A percentile compares a stretch with the other conserved stretches of the same genome.
phyloP scores from a whole-genome alignment of 30 jellyfish, hydroid and myxozoan species.

The Nemopilema nomurai region DNA sequence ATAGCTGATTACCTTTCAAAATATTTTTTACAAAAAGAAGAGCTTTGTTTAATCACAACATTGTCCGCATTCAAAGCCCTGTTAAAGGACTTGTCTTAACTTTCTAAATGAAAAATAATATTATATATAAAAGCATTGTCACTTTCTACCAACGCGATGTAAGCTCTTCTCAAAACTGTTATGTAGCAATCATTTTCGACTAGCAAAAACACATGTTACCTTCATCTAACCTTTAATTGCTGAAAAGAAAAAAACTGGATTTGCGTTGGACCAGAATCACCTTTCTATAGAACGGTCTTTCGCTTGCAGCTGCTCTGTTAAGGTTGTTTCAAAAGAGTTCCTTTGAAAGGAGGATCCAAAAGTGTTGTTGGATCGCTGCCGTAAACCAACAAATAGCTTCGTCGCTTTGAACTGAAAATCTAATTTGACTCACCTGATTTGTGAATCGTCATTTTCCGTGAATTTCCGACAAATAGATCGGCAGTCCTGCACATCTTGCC shows the following conservation, averaged over 20 bases:
- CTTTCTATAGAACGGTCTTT: too few species aligned
- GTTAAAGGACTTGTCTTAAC: neutral
- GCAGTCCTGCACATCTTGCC: constrained; percentile 70
- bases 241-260: neutral
- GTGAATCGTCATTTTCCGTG: constrained; percentile 32
- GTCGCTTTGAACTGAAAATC: neutral
- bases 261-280: too few species aligned
- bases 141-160: neutral
- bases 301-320: too few species aligned
- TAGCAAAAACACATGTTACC: neutral
- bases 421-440: constrained; percentile 15
- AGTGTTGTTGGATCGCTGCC: too few species aligned
- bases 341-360: too few species aligned
- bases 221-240: neutral
- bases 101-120: too few species aligned
- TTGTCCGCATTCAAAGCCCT: neutral
- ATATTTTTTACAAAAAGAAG: too few species aligned
- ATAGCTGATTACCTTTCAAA: too few species aligned
- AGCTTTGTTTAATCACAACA: neutral
- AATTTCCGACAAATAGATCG: constrained; percentile 33
- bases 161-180: neutral
- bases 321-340: too few species aligned
- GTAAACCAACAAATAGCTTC: too few species aligned
- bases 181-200: neutral
- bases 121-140: neutral